These are phyloP conservation scores for Aphidius ervi DNA, from an alignment of 1,140 invertebrate genomes.

Conservation along the genomic window DNA sequence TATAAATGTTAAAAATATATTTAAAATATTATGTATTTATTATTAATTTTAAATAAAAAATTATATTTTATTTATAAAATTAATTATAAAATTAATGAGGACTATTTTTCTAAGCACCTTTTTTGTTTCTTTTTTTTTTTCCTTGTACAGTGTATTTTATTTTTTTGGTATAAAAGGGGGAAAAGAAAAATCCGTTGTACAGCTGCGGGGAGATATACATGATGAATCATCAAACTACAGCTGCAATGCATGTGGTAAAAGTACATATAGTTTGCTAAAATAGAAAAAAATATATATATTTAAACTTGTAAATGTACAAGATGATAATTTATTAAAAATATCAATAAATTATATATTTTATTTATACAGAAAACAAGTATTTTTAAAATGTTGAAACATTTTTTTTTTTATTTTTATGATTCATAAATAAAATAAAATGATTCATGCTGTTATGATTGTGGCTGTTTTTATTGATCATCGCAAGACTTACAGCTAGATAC, in stretches of 20 bases:
- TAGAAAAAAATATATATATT: not conserved
- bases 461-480: constrained; percentile 45
- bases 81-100: too few species aligned
- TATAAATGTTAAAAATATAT: too few species aligned
- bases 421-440: constrained; percentile 3
- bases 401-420: not conserved
- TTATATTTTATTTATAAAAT: too few species aligned
- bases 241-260: constrained; percentile 13
- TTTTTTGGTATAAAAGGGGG: not conserved
- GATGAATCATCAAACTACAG: constrained; percentile 16
- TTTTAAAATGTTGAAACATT: too few species aligned
- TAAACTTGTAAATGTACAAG: not conserved
- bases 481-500: constrained; percentile 48
- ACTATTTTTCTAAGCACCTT: too few species aligned
- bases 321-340: not conserved
- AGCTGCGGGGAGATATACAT: not conserved
- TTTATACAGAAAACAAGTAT: too few species aligned
- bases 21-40: too few species aligned
- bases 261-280: not conserved
- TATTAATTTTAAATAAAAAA: too few species aligned
- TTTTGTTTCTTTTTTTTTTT: not conserved
- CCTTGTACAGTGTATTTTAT: too few species aligned
- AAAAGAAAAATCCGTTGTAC: not conserved
- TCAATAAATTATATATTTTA: too few species aligned
- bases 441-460: constrained; percentile 25